These are phyloP conservation scores for Notodonta dromedarius DNA, from an alignment of 2,888 invertebrate genomes.

Conservation along the genomic window DNA sequence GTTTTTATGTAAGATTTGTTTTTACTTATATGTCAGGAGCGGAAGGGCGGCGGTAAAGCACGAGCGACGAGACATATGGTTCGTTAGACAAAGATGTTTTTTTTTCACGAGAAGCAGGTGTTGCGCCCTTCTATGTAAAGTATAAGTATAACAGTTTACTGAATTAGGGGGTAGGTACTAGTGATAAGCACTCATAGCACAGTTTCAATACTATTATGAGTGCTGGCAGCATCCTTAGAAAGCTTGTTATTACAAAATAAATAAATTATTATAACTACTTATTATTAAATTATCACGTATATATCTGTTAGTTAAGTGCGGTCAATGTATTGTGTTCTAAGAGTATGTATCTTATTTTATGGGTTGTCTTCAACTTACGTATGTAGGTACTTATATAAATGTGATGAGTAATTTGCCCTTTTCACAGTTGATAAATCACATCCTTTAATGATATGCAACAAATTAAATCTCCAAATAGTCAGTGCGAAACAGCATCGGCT, in stretches of 20 bases:
- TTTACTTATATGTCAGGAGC: conserved; percentile 61
- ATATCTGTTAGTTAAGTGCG: too few species aligned
- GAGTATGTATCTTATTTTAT: too few species aligned
- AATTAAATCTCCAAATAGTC: conserved; percentile 40
- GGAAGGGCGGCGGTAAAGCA: conserved; percentile 57
- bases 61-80: conserved; percentile 73
- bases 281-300: too few species aligned
- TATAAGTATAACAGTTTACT: conserved; percentile 28
- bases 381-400: neutral
- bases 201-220: too few species aligned
- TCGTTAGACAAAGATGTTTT: conserved; percentile 65
- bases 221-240: too few species aligned
- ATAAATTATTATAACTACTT: too few species aligned
- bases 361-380: too few species aligned
- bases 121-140: conserved; percentile 33
- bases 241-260: too few species aligned
- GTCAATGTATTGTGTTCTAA: too few species aligned
- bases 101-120: conserved; percentile 60
- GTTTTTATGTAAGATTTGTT: conserved; percentile 51
- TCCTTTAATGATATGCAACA: conserved; percentile 39
- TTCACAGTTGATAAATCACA: neutral
- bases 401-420: neutral
- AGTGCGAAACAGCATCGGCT: conserved; percentile 30
- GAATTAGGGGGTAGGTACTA: conserved; percentile 4
- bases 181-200: too few species aligned